Percentiles rank a stretch among this genome's conserved stretches.
These are phyloP conservation scores for Caretta caretta DNA, from an alignment of 2,113 vertebrate species.

Conservation along the genomic window DNA sequence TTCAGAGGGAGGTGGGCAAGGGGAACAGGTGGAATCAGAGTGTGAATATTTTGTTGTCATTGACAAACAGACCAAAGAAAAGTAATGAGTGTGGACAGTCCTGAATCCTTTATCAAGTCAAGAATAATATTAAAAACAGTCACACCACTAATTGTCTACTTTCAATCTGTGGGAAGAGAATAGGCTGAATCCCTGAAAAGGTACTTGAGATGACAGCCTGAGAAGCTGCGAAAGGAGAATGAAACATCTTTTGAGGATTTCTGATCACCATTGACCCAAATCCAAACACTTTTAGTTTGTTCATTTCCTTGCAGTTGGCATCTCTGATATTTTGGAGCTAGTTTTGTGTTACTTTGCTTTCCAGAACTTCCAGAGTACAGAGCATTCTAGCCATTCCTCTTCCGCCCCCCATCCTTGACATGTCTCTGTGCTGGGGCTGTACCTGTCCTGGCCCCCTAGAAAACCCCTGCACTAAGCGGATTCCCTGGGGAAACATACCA, in stretches of 20 bases:
- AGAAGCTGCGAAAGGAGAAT: not conserved
- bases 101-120: not conserved
- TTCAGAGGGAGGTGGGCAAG: not conserved
- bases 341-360: not conserved
- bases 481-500: not conserved
- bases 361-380: not conserved
- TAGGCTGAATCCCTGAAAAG: not conserved
- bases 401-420: not conserved
- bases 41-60: not conserved
- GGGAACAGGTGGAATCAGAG: not conserved
- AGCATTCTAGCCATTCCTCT: not conserved
- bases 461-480: not conserved
- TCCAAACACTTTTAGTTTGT: not conserved
- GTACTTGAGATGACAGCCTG: not conserved
- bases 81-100: not conserved
- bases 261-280: not conserved
- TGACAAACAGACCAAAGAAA: not conserved
- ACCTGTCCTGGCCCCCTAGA: not conserved
- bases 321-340: not conserved
- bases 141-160: not conserved
- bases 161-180: not conserved
- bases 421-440: rapidly evolving
- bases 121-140: not conserved
- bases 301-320: not conserved
- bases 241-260: not conserved